These are phyloP conservation scores for Melipona bicolor DNA, from an alignment of 2,888 invertebrate genomes.

Conservation along the genomic window DNA sequence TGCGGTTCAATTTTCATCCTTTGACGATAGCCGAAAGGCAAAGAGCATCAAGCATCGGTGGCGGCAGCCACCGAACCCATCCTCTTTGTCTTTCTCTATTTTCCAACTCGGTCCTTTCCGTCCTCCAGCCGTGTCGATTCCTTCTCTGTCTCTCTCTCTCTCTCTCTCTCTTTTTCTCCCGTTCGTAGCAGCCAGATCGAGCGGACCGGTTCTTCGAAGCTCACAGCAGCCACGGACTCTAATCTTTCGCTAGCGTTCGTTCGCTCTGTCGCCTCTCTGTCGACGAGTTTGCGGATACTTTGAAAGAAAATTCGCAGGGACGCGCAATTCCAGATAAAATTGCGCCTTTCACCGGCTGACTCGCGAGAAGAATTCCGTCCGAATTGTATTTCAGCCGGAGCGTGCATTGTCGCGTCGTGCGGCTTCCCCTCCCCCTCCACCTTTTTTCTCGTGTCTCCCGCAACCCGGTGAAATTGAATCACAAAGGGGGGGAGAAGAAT, in stretches of 20 bases:
- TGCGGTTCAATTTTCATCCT: slow-evolving; percentile 56
- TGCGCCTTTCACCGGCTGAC: slow-evolving; percentile 35
- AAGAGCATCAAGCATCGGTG: slow-evolving; percentile 35
- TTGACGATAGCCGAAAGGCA: slow-evolving; percentile 51
- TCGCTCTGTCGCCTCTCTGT: slow-evolving; percentile 38
- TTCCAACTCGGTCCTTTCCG: slow-evolving; percentile 37
- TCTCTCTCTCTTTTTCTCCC: neutral
- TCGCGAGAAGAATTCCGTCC: slow-evolving; percentile 37
- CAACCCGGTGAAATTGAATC: slow-evolving; percentile 29
- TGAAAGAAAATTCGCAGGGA: slow-evolving; percentile 49
- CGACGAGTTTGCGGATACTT: slow-evolving; percentile 48
- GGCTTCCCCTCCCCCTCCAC: neutral
- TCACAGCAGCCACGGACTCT: slow-evolving; percentile 35
- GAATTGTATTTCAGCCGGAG: slow-evolving; percentile 28
- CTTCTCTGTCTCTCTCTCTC: neutral
- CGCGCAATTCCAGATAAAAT: slow-evolving; percentile 53
- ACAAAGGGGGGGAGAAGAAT: slow-evolving; percentile 3
- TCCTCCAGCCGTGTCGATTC: neutral
- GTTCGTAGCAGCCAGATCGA: slow-evolving; percentile 55
- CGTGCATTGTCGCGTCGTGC: slow-evolving; percentile 5
- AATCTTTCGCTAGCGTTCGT: slow-evolving; percentile 44
- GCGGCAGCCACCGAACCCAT: slow-evolving; percentile 23
- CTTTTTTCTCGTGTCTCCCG: neutral
- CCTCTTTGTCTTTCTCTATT: slow-evolving; percentile 54
- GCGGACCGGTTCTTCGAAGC: slow-evolving; percentile 34